Evolutionary conservation across 2,797 vertebrate species (phyloP).

Genomic region (Syndactyla subalaris): DNA sequence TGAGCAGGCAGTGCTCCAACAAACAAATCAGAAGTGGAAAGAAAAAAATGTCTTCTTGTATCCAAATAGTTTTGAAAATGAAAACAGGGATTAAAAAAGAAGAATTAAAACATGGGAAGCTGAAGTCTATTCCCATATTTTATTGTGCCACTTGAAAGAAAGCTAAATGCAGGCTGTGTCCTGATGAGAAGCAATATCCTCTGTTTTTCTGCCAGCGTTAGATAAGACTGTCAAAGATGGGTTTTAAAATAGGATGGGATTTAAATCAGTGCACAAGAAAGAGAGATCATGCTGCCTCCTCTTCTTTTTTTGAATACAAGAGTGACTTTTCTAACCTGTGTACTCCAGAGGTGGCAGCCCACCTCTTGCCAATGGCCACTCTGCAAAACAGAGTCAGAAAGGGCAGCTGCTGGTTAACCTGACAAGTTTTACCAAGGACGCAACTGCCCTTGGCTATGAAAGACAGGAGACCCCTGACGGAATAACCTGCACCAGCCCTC

Average conservation of each 20-base stretch:
- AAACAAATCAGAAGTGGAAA: constrained; percentile 55
- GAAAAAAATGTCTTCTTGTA: constrained; percentile 2
- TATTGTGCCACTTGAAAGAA: constrained; percentile 30
- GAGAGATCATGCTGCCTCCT: not conserved
- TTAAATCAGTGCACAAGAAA: not conserved
- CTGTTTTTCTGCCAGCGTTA: not conserved
- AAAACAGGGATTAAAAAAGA: constrained; percentile 64
- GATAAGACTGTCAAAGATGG: not conserved
- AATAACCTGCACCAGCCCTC: not conserved
- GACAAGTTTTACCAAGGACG: not conserved
- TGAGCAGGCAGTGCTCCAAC: constrained; percentile 20
- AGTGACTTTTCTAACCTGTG: not conserved
- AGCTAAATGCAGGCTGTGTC: constrained; percentile 11
- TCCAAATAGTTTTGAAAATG: constrained; percentile 49
- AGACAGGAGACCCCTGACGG: not conserved
- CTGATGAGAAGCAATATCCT: not conserved
- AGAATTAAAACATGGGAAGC: constrained; percentile 56
- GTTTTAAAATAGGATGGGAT: not conserved
- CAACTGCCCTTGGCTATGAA: not conserved
- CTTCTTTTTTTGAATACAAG: not conserved
- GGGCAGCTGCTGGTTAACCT: not conserved
- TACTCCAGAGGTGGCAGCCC: not conserved
- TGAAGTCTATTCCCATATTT: constrained; percentile 33
- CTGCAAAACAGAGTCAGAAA: not conserved
- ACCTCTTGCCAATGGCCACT: not conserved